Evolutionary conservation across 2,888 invertebrate genomes (phyloP).

Genomic region (Atrina japonica): DNA sequence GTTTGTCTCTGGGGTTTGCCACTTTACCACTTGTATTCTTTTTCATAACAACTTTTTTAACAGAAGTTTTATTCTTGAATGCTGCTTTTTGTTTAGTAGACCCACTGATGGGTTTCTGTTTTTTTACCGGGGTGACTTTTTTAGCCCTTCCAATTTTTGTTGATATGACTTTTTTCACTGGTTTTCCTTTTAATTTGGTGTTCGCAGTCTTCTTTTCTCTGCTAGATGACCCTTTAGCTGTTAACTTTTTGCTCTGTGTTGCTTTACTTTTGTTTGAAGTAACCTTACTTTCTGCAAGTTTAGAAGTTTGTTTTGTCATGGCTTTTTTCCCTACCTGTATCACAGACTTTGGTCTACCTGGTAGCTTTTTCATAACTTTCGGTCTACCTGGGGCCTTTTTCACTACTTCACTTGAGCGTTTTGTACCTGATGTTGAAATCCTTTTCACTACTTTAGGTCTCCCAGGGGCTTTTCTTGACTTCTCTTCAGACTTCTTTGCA

Average conservation of each 20-base stretch:
- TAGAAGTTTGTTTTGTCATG: conserved; percentile 13
- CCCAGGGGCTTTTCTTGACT: conserved; percentile 6
- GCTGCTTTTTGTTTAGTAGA: background rate
- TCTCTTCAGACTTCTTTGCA: conserved; percentile 5
- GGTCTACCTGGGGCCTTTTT: conserved; percentile 10
- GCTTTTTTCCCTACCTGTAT: conserved; percentile 5
- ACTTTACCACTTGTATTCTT: no score
- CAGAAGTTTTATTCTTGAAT: background rate
- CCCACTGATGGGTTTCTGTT: background rate
- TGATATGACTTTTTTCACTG: background rate
- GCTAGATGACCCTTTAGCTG: background rate
- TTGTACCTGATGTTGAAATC: background rate
- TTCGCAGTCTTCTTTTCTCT: background rate
- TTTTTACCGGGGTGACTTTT: background rate
- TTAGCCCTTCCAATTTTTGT: background rate
- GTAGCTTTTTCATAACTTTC: background rate
- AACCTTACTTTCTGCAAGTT: background rate
- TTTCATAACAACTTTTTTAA: background rate
- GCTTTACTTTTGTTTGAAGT: conserved; percentile 13
- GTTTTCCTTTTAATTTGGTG: background rate
- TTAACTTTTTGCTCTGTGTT: background rate
- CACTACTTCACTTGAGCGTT: conserved; percentile 6
- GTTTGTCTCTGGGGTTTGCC: background rate
- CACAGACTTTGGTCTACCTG: conserved; percentile 15
- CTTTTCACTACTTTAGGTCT: no score